Evolutionary conservation across 2,113 vertebrate species (phyloP), one percentile per base, ranked within the genome.

Genomic region (Sceloporus undulatus): DNA sequence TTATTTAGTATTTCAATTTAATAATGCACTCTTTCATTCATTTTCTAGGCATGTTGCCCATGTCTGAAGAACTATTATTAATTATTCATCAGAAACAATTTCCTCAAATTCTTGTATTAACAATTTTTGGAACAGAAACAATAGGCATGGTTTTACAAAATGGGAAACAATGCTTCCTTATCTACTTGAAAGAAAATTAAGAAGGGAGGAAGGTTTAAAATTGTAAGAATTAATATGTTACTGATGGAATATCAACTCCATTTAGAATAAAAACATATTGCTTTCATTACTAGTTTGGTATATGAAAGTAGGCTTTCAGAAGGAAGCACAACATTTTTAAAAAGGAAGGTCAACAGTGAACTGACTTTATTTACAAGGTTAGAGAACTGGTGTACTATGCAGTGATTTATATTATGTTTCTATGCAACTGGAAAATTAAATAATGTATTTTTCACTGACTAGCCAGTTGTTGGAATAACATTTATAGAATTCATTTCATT

Each of bases 1-100:
- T 94, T 88, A 94, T 95, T 96, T 95, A 95, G 95, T 95, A 96
- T 95, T 95, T 96, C 95, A 96, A 95, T 96, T 95, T 96, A 95
- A 96, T 95, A 95, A 88, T 77, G 94, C 86, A 82, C 94, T 94
- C 94, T 94, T 95, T 95, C 93, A 95, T 91, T 94, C 90, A 89
- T 79, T 95, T 95, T 95, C 95, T 94, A 95, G 95, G 95, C 94
- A 95, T 91, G 82, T 88, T 95, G 93, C 95, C 95, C 92, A 94
- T 92, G 95, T 94, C 92, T 94, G 92, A 95, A 92, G 91, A 90
- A 94, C 92, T 87, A 93, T 94, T 95, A 93, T 93, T 95, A 84
- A 96, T 86, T 90, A 95, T 94, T 95, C 93, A 95, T 95, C 94
- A 93, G 93, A 92, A 88, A 92, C 59, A 40, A 82, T 88, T 92